Evolutionary conservation across 2,113 vertebrate genomes (phyloP), one percentile per base, ranked within the genome.

Genomic region (Corythaeola cristata): DNA sequence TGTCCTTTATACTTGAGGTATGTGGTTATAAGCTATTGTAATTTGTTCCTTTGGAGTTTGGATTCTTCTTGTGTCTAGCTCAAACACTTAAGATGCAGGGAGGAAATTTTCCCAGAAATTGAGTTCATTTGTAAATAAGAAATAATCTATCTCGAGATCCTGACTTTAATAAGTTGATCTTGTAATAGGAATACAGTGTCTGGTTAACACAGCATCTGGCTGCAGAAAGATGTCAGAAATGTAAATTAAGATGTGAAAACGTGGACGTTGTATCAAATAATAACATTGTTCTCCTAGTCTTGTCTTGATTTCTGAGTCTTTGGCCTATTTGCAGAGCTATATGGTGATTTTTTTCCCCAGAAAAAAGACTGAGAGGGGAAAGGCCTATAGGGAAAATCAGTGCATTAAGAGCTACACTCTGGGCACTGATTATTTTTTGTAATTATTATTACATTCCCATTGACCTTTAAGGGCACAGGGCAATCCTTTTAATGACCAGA

Each of bases 31-130:
- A 69, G 9, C 5, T 30, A 2, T 6, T 60, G 26, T 72, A 8
- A n/a, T 67, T 78, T 80, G 17, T 50, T 81, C 26, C 53, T 74
- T 69, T 87, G 75, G 18, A 60, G 30, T 80, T 33, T 68, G 52
- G 45, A 15, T 73, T 85, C 45, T 86, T 49, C 60, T 83, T 35
- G 14, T 53, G 16, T 86, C 23, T 72, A 8, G 21, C 60, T 80
- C 35, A 74, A 77, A 21, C 4, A 7, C 2, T 45, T 50, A 28
- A 81, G 35, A 12, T 41, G 4, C 0, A 2, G 20, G 22, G 12
- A 14, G 14, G 28, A 23, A 12, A 5, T 30, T 33, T 55, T 53
- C 27, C 32, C n/a, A 59, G 44, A 68, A 85, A 28, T 3, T 58
- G 33, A 39, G 35, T 52, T 67, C 2, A 45, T 71, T 67, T 68